A percentile compares a stretch with the other conserved stretches of the same genome.
phyloP scores from a whole-genome alignment of 2,888 invertebrate species.

The Eustalomyia histrio region DNA sequence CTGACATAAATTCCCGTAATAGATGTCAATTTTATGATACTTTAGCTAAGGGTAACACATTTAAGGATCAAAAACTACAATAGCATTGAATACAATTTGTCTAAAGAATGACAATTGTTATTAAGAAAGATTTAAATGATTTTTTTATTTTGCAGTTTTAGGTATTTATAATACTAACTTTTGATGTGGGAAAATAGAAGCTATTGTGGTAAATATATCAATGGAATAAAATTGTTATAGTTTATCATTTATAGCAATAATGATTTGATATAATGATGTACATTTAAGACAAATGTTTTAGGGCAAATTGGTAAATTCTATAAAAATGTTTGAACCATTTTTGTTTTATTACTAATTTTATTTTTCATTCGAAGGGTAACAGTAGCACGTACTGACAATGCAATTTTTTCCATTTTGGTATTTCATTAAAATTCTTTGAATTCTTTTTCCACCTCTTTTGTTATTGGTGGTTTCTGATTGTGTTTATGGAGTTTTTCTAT shows the following conservation, averaged over 20 bases:
- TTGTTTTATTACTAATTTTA: not conserved
- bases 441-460: constrained; percentile 19
- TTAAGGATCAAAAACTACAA: constrained; percentile 35
- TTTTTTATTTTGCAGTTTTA: constrained; percentile 26
- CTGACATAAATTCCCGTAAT: constrained; percentile 62
- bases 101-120: constrained; percentile 48
- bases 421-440: constrained; percentile 26
- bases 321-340: constrained; percentile 23
- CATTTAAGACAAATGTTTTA: constrained; percentile 50
- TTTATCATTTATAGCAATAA: constrained; percentile 42
- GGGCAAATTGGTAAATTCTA: constrained; percentile 36
- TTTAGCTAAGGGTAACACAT: constrained; percentile 30
- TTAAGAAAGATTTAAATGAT: constrained; percentile 48
- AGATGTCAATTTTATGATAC: constrained; percentile 65
- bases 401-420: constrained; percentile 37
- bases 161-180: constrained; percentile 18
- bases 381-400: constrained; percentile 57
- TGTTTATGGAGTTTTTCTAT: constrained; percentile 24
- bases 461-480: constrained; percentile 7
- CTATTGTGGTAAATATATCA: constrained; percentile 50
- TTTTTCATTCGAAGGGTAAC: constrained; percentile 28
- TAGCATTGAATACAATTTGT: constrained; percentile 49
- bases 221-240: constrained; percentile 22
- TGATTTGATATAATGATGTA: constrained; percentile 43
- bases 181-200: constrained; percentile 56